A percentile compares a stretch with the other conserved stretches of the same genome.
Evolutionary conservation across 2,113 vertebrate genomes (phyloP).

Genomic region (Aegotheles bennettii): DNA sequence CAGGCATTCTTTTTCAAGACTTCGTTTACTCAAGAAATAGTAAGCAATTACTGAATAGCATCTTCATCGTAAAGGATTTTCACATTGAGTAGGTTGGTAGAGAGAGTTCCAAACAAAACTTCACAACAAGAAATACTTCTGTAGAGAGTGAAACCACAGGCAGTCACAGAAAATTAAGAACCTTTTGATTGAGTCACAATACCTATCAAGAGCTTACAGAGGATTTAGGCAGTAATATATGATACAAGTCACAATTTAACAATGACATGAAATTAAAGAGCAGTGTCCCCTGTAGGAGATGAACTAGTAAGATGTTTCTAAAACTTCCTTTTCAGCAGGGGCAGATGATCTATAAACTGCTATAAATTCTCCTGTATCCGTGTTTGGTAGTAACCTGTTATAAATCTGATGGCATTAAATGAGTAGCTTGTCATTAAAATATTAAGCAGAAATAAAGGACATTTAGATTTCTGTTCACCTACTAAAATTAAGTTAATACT

Average conservation of each 20-base stretch:
- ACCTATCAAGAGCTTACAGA: neutral
- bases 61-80: neutral
- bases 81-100: neutral
- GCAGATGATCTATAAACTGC: neutral
- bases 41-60: neutral
- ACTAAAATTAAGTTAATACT: neutral
- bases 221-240: neutral
- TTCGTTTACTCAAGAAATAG: neutral
- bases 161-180: neutral
- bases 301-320: neutral
- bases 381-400: neutral
- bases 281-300: neutral
- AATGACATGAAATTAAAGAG: neutral
- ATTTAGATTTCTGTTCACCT: neutral
- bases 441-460: neutral
- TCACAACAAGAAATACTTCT: neutral
- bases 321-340: neutral
- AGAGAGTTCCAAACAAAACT: neutral
- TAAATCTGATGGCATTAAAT: neutral
- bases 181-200: neutral
- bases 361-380: neutral
- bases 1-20: neutral
- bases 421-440: neutral
- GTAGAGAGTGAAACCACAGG: neutral
- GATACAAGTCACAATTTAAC: neutral